Base-by-base conservation (phyloP, 2,113 vertebrate genomes). In the Furnarius figulus region DNA sequence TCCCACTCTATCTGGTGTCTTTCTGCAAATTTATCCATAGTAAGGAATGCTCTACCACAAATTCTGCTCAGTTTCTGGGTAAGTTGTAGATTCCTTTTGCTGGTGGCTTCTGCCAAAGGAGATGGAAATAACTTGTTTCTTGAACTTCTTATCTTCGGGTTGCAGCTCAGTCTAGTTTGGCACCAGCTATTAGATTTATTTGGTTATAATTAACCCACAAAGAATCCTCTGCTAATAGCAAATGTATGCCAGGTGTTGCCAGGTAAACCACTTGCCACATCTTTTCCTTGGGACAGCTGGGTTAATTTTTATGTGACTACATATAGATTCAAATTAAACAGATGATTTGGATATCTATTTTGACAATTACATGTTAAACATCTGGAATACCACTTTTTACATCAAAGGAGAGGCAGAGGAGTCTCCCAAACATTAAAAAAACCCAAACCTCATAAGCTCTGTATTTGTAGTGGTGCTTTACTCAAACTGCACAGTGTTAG, bases 201-300 rank as follows among this genome's bases (percentile, higher is more conserved):
- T 56, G 5, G 3, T 33, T 47, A 47, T 44, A 42, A 2, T 50
- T 83, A 49, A 42, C 8, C 25, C 11, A 49, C 21, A 56, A 78
- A 31, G 13, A 56, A 23, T 52, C 14, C 14, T 86, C 44, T 81
- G 47, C 30, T 71, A n/a, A 23, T 27, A 46, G 65, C 23, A 67
- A 88, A 27, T 21, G 18, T 74, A 31, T 37, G 13, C 20, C 59
- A 84, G 31, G 21, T 37, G 13, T 44, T 92, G 35, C 6, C 4
- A 3, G 56, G 55, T 78, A 86, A 93, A 49, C 19, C 1, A 10
- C 25, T 70, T 46, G 12, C 14, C 27, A 21, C 22, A 27, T 56
- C 8, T 89, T 76, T 37, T 0, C 0, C 47, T 37, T 2, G 0
- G 40, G 15, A 49, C 42, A 52, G 12, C 15, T 55, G 33, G 5